Conservation (phyloP, 2,888 invertebrate species). For the Serripes groenlandicus region DNA sequence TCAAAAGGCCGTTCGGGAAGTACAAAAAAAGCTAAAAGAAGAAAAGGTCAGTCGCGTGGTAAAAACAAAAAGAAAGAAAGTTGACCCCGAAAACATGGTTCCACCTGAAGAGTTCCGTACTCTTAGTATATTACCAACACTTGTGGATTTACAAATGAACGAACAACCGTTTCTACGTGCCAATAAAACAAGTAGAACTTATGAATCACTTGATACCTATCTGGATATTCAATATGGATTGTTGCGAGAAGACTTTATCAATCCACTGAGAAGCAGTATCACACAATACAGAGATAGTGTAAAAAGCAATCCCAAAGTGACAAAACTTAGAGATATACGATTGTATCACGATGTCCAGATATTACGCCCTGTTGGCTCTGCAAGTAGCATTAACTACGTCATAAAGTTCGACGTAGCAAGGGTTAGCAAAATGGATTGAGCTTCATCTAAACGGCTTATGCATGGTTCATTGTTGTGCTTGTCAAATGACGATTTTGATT, state of each 20-base stretch:
- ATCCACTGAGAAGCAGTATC: constrained; percentile 91
- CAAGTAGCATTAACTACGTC: constrained; percentile 74
- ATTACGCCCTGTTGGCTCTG: constrained; percentile 72
- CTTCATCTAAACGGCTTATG: constrained; percentile 89
- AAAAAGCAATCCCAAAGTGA: constrained; percentile 17
- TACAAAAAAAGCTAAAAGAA: background rate
- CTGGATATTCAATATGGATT: constrained; percentile 92
- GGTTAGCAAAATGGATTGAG: constrained; percentile 84
- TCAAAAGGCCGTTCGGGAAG: constrained; percentile 13
- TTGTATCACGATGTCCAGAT: constrained; percentile 81
- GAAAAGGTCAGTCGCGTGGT: background rate
- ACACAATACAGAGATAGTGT: constrained; percentile 86
- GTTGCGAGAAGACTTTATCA: constrained; percentile 93
- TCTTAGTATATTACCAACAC: constrained; percentile 77
- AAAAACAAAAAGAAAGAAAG: background rate
- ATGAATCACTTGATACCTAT: constrained; percentile 90
- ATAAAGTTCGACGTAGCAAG: constrained; percentile 72
- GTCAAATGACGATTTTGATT: constrained; percentile 90
- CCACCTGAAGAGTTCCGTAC: constrained; percentile 67
- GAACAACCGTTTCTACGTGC: constrained; percentile 87
- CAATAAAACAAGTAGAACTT: constrained; percentile 90
- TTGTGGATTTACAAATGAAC: constrained; percentile 82
- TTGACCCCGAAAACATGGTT: background rate
- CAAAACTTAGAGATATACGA: constrained; percentile 70
- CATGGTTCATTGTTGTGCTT: constrained; percentile 92